Evolutionary conservation across 64 coral and sea anemone genomes (phyloP), one percentile per base, ranked within the genome.

Genomic region (Hydrozoanthus tunicans): DNA sequence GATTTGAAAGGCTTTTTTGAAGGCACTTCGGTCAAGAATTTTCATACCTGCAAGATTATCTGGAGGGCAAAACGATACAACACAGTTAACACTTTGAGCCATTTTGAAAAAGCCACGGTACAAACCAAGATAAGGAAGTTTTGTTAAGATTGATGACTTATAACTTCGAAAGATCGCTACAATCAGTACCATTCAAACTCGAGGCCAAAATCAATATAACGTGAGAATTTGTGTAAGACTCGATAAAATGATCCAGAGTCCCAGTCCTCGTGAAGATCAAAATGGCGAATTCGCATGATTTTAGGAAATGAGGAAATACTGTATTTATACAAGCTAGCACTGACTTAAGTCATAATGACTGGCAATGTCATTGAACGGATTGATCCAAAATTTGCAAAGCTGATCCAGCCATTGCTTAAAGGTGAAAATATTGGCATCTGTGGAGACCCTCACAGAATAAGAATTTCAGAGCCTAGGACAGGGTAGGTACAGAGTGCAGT

Each of bases 391-490:
- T 74, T 94, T 60, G 93, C 88, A 70, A 91, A 91, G 83, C 67
- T 94, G 73, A 77, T 91, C 10, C 27, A 94, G 27, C 71, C 93
- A 6, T 73, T 94, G 25, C 51, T 94, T 27, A 70, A 83, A 65
- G 76, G 81, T 83, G 92, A 59, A 9, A 81, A 77, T 0, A 77
- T 94, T 83, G 89, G 89, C 13, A 83, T 94, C 63, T 91, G 79
- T 78, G 93, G 93, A 55, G 93, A 94, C 55, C 59, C 32, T 43
- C 32, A 43, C 32, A 43, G 73, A 78, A 81, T 83, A 0, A 81
- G 77, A 85, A 83, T 94, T 63, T 64, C 62, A 27, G 93, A 94
- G 53, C 93, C 89, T 3, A 94, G 78, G 84, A 85, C 93, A 91
- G 90, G 93, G 93, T 94, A 94, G 62, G 9, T 53, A 26, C 51